These are phyloP conservation scores for Tachystola acroxantha DNA, from an alignment of 2,888 invertebrate species.

Conservation along the genomic window DNA sequence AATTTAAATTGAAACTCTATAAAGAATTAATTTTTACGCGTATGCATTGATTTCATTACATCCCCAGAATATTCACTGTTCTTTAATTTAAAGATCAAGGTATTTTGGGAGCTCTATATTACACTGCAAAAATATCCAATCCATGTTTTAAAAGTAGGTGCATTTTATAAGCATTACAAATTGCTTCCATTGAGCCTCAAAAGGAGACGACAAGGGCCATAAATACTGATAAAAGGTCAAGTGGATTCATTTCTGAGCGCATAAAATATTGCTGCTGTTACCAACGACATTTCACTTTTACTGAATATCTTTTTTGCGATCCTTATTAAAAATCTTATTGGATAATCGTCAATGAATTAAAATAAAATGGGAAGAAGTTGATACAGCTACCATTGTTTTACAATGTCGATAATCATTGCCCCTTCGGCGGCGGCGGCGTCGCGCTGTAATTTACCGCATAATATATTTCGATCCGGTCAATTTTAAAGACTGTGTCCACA, in stretches of 20 bases:
- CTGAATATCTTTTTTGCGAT: no score
- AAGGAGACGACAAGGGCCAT: slow-evolving; percentile 1
- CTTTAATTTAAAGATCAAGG: no score
- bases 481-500: not conserved
- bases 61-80: no score
- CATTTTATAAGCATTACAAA: not conserved
- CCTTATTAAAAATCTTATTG: no score
- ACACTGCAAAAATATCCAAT: not conserved
- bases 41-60: no score
- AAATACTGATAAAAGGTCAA: slow-evolving; percentile 8
- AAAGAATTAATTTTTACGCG: no score
- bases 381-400: not conserved
- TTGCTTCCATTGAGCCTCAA: slow-evolving; percentile 1
- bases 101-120: no score
- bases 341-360: no score
- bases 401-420: not conserved
- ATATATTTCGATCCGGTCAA: slow-evolving; percentile 1
- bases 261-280: slow-evolving; percentile 3
- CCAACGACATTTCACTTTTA: no score
- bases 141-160: not conserved
- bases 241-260: slow-evolving; percentile 1
- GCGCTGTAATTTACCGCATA: not conserved
- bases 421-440: no score
- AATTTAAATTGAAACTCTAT: no score
- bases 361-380: not conserved